phyloP scores from a whole-genome alignment of 2,888 invertebrate genomes.

The Eilema caniola region DNA sequence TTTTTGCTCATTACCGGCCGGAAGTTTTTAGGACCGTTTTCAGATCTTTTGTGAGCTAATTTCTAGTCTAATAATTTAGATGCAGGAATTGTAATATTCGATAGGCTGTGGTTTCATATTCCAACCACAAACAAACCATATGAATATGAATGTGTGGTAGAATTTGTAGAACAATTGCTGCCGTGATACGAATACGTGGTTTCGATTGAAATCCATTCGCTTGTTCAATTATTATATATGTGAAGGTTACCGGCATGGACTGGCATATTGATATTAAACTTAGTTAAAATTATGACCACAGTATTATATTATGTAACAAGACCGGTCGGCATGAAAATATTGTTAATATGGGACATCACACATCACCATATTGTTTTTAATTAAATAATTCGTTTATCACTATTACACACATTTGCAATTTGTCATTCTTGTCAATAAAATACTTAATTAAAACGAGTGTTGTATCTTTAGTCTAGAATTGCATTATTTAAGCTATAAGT shows the following conservation, averaged over 20 bases:
- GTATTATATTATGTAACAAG: not conserved
- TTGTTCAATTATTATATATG: conserved; percentile 1
- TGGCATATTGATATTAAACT: not conserved
- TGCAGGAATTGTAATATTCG: conserved; percentile 3
- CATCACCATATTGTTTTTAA: too few species aligned
- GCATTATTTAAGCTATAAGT: not conserved
- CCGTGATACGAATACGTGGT: conserved; percentile 25
- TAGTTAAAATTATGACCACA: not conserved
- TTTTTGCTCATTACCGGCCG: not conserved
- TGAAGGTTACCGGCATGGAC: not conserved
- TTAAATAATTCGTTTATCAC: too few species aligned
- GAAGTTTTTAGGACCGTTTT: not conserved
- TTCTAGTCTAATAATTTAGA: not conserved
- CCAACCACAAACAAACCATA: conserved; percentile 19
- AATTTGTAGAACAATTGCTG: conserved; percentile 29
- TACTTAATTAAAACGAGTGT: not conserved
- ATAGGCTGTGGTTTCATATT: conserved; percentile 21
- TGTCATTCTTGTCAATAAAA: not conserved
- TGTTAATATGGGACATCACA: too few species aligned
- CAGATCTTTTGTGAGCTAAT: not conserved
- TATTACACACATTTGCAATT: not conserved
- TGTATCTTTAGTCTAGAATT: not conserved
- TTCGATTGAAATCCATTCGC: conserved; percentile 10
- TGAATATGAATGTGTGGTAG: conserved; percentile 24
- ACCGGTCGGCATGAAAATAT: too few species aligned